phyloP scores from a whole-genome alignment of 2,888 invertebrate genomes.

The Oeneis ivallda region DNA sequence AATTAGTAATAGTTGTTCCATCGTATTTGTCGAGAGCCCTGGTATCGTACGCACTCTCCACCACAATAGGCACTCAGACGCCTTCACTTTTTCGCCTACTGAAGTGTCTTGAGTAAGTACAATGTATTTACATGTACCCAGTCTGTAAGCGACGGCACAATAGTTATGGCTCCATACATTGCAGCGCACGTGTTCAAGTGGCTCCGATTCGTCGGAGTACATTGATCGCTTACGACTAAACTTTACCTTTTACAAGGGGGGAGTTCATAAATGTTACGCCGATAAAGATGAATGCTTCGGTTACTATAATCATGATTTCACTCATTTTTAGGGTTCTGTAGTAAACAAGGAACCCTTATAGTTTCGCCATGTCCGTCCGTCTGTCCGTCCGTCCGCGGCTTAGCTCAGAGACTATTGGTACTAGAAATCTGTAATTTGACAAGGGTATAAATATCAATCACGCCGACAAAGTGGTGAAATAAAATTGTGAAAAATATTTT shows the following conservation, averaged over 20 bases:
- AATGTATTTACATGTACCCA: slow-evolving; percentile 49
- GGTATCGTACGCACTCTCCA: slow-evolving; percentile 56
- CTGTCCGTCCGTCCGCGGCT: too few species aligned
- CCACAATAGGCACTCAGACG: slow-evolving; percentile 58
- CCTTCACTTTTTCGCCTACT: slow-evolving; percentile 59
- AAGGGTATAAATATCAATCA: too few species aligned
- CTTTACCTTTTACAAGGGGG: slow-evolving; percentile 2
- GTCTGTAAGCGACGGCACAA: slow-evolving; percentile 29
- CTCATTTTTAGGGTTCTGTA: too few species aligned
- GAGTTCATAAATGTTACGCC: neutral
- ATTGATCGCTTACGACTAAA: slow-evolving; percentile 22
- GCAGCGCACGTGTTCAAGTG: slow-evolving; percentile 41
- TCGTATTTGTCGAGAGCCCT: slow-evolving; percentile 53
- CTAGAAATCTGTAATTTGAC: too few species aligned
- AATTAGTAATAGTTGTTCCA: slow-evolving; percentile 55
- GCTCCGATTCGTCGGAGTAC: slow-evolving; percentile 40
- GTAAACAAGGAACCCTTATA: too few species aligned
- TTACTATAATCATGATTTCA: neutral
- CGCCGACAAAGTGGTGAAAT: too few species aligned
- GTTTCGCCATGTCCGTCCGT: too few species aligned
- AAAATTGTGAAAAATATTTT: too few species aligned
- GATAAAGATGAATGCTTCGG: neutral
- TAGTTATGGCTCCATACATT: slow-evolving; percentile 23
- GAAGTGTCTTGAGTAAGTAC: slow-evolving; percentile 60
- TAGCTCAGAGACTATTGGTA: too few species aligned